These are phyloP conservation scores for Catalaphyllia jardinei DNA, from an alignment of 64 coral and sea anemone genomes.

Conservation along the genomic window DNA sequence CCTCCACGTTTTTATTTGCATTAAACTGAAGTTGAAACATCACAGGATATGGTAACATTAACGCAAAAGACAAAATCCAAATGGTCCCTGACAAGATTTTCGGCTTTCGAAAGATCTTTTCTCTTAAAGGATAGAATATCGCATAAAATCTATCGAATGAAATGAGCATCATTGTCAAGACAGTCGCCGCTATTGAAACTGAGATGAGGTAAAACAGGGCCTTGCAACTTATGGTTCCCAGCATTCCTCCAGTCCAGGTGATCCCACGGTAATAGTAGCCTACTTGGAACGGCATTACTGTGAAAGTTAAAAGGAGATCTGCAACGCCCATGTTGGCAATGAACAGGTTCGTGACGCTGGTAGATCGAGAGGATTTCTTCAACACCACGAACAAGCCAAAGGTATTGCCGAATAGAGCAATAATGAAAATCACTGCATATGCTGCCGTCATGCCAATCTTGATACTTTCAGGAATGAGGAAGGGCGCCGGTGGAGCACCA, in stretches of 20 bases:
- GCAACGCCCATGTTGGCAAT: conserved; percentile 41
- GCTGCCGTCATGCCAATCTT: not conserved
- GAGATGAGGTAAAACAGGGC: conserved; percentile 25
- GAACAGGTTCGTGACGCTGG: conserved; percentile 41
- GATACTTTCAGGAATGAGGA: not conserved
- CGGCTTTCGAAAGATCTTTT: conserved; percentile 31
- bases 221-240: conserved; percentile 45
- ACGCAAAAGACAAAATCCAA: conserved; percentile 37
- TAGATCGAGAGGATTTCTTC: conserved; percentile 6
- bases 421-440: not conserved
- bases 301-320: conserved; percentile 13
- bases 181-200: conserved; percentile 28
- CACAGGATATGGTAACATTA: conserved; percentile 40
- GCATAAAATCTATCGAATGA: conserved; percentile 39
- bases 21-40: not conserved
- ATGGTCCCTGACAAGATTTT: conserved; percentile 29
- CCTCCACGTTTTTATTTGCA: not conserved
- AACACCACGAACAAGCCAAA: conserved; percentile 31
- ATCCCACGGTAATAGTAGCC: not conserved
- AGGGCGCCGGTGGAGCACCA: too few relatives aligned
- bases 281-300: conserved; percentile 42
- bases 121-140: conserved; percentile 30
- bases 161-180: conserved; percentile 43
- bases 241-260: conserved; percentile 7
- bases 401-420: not conserved